phyloP scores from a whole-genome alignment of 2,888 invertebrate genomes.

The Synanthedon formicaeformis region DNA sequence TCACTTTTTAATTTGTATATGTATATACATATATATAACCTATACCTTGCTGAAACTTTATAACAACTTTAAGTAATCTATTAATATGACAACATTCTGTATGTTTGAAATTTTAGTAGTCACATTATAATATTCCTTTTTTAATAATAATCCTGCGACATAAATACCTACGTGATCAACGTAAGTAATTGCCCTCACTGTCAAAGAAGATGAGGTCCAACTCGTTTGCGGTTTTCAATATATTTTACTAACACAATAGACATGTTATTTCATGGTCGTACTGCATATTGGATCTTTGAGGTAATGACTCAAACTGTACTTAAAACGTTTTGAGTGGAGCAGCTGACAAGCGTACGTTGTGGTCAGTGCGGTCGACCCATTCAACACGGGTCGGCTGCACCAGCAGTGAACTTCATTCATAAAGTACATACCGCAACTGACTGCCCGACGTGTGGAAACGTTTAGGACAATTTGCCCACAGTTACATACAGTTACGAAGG shows the following conservation, averaged over 20 bases:
- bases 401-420: slow-evolving; percentile 30
- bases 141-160: too few species aligned
- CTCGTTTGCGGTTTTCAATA: background rate
- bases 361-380: slow-evolving; percentile 38
- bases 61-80: too few species aligned
- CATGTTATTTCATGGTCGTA: background rate
- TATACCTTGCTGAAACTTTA: too few species aligned
- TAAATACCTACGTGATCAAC: slow-evolving; percentile 1
- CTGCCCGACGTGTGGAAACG: slow-evolving; percentile 27
- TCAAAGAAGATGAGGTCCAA: background rate
- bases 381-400: slow-evolving; percentile 15
- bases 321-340: slow-evolving; percentile 1
- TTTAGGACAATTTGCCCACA: slow-evolving; percentile 29
- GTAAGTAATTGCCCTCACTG: background rate
- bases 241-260: background rate
- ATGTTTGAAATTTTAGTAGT: too few species aligned
- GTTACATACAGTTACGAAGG: slow-evolving; percentile 12
- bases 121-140: too few species aligned
- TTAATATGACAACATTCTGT: too few species aligned
- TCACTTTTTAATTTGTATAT: too few species aligned
- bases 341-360: slow-evolving; percentile 20
- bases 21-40: too few species aligned
- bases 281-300: background rate
- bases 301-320: background rate
- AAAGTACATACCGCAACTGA: slow-evolving; percentile 21